Evolutionary conservation across 2,797 vertebrate genomes (phyloP).

Genomic region (Manis pentadactyla): DNA sequence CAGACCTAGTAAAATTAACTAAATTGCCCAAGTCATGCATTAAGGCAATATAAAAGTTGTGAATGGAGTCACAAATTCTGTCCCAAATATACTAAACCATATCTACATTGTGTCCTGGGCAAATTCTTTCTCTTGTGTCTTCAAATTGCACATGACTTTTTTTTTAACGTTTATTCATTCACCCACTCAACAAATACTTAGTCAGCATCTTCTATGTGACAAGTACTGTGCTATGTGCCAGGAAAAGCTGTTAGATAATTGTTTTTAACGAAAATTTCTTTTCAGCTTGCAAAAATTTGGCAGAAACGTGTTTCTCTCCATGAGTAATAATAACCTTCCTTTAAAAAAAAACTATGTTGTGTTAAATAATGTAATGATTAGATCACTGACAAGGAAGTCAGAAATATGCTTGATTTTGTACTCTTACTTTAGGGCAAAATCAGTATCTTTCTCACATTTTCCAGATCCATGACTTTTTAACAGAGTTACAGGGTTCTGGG

Average conservation of each 20-base stretch:
- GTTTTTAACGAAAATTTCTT: constrained; percentile 53
- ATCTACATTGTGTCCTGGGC: not conserved
- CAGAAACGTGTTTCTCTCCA: not conserved
- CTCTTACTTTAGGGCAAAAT: constrained; percentile 1
- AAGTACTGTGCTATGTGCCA: constrained; percentile 8
- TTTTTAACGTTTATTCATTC: constrained; percentile 21
- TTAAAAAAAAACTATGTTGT: not conserved
- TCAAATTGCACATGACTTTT: not conserved
- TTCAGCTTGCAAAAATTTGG: constrained; percentile 31
- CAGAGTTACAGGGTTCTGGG: constrained; percentile 1
- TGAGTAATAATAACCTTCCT: constrained; percentile 10
- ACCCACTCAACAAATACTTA: constrained; percentile 52
- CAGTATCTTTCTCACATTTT: constrained; percentile 29
- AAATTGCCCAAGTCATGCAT: not conserved
- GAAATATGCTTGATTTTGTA: constrained; percentile 23
- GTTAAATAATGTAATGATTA: constrained; percentile 23
- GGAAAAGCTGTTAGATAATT: constrained; percentile 50
- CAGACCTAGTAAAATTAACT: constrained; percentile 27
- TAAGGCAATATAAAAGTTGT: constrained; percentile 20
- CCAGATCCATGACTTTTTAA: constrained; percentile 3
- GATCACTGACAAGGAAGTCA: constrained; percentile 1
- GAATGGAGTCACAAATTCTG: not conserved
- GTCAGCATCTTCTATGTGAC: not conserved
- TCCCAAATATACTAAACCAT: not conserved
- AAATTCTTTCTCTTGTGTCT: constrained; percentile 38